Evolutionary conservation across 2,113 vertebrate species (phyloP).

Genomic region (Psilopsiagon aymara): DNA sequence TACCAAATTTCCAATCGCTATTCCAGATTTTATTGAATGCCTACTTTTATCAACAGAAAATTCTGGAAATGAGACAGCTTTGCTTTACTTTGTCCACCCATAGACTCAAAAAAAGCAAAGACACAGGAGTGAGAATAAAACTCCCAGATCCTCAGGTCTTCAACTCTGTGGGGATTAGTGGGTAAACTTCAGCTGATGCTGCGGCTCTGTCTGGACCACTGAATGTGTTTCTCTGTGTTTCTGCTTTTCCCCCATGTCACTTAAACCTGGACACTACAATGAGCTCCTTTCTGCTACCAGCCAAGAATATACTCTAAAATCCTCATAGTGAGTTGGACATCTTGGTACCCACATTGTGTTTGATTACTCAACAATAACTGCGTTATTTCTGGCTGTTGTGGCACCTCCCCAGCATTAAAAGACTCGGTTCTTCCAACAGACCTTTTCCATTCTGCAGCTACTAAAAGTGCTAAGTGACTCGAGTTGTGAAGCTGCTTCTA

Average conservation of each 20-base stretch:
- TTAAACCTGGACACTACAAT: not conserved
- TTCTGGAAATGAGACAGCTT: not conserved
- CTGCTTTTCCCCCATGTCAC: not conserved
- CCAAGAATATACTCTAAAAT: not conserved
- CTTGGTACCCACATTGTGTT: not conserved
- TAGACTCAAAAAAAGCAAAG: not conserved
- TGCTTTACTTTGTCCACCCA: accelerated
- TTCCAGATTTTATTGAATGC: not conserved
- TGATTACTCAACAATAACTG: not conserved
- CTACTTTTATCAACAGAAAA: not conserved
- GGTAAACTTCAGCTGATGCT: not conserved
- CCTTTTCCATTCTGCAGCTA: not conserved
- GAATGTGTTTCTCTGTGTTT: not conserved
- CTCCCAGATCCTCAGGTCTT: accelerated
- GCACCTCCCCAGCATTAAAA: not conserved
- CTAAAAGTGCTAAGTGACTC: constrained; percentile 36
- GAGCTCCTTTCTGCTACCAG: not conserved
- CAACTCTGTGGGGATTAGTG: accelerated
- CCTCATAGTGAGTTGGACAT: not conserved
- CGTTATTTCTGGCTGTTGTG: not conserved
- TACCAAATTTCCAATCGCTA: not conserved
- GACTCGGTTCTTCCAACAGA: not conserved
- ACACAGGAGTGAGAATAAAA: accelerated
- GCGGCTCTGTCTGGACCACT: not conserved
- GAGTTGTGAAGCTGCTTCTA: not conserved